Evolutionary conservation across 64 coral and sea anemone species (phyloP).

Genomic region (Dendronephthya gigantea): DNA sequence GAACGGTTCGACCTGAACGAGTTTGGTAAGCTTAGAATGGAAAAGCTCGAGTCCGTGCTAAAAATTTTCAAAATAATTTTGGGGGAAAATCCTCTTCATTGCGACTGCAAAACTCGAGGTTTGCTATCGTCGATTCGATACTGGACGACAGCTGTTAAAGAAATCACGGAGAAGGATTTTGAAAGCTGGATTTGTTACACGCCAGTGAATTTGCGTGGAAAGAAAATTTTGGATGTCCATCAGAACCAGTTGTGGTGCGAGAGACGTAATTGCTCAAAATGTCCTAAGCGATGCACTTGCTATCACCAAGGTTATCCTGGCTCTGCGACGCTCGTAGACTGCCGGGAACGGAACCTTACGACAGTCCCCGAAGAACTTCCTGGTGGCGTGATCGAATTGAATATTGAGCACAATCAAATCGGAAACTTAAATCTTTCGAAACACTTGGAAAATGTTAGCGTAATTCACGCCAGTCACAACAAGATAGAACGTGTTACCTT

Average conservation of each 20-base stretch:
- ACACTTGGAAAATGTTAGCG: slow-evolving; percentile 41
- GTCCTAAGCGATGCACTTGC: slow-evolving; percentile 39
- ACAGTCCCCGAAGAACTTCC: slow-evolving; percentile 38
- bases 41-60: slow-evolving; percentile 27
- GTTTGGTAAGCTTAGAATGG: slow-evolving; percentile 8
- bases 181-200: slow-evolving; percentile 47
- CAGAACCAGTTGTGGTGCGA: slow-evolving; percentile 31
- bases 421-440: background rate
- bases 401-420: slow-evolving; percentile 43
- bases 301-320: slow-evolving; percentile 13
- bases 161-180: slow-evolving; percentile 26
- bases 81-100: slow-evolving; percentile 38
- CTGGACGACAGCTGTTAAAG: background rate
- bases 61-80: slow-evolving; percentile 41
- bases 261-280: slow-evolving; percentile 25
- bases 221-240: slow-evolving; percentile 9
- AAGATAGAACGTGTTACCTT: slow-evolving; percentile 36
- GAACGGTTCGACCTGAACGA: slow-evolving; percentile 19
- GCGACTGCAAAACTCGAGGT: slow-evolving; percentile 24
- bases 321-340: slow-evolving; percentile 29
- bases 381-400: slow-evolving; percentile 14
- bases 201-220: slow-evolving; percentile 17
- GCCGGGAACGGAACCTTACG: slow-evolving; percentile 20
- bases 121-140: background rate
- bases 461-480: slow-evolving; percentile 35